phyloP scores from a whole-genome alignment of 2,113 vertebrate genomes.

The Spilogale gracilis region DNA sequence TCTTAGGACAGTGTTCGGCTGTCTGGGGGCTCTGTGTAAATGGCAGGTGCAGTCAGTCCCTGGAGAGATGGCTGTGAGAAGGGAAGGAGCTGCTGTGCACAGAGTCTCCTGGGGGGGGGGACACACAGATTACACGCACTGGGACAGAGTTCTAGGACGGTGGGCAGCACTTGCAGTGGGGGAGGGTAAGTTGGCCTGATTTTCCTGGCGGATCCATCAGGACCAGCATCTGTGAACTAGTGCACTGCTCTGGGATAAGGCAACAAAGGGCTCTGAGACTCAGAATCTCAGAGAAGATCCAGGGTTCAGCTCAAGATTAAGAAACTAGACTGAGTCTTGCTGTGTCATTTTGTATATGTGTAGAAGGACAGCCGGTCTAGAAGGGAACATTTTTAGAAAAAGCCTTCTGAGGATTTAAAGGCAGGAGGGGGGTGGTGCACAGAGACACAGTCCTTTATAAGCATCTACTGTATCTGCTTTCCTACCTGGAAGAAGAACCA shows the following conservation, averaged over 20 bases:
- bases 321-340: background rate
- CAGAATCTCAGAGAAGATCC: background rate
- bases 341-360: background rate
- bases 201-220: background rate
- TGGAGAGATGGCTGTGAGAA: background rate
- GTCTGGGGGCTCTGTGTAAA: background rate
- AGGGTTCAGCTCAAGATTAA: background rate
- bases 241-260: background rate
- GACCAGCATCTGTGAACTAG: background rate
- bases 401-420: too few species aligned
- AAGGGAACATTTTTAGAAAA: background rate
- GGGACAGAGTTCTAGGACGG: background rate
- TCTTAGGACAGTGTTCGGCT: background rate
- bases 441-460: too few species aligned
- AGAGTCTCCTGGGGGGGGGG: background rate
- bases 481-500: too few species aligned
- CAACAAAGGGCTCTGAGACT: background rate
- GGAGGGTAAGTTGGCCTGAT: background rate
- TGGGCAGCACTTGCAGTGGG: background rate
- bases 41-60: background rate
- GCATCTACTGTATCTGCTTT: too few species aligned
- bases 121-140: accelerated
- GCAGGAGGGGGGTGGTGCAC: too few species aligned
- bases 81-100: background rate
- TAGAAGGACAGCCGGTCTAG: background rate